Percentiles rank a stretch among this genome's conserved stretches.
Conservation (phyloP, 2,888 invertebrate genomes). For the Keiferia lycopersicella region DNA sequence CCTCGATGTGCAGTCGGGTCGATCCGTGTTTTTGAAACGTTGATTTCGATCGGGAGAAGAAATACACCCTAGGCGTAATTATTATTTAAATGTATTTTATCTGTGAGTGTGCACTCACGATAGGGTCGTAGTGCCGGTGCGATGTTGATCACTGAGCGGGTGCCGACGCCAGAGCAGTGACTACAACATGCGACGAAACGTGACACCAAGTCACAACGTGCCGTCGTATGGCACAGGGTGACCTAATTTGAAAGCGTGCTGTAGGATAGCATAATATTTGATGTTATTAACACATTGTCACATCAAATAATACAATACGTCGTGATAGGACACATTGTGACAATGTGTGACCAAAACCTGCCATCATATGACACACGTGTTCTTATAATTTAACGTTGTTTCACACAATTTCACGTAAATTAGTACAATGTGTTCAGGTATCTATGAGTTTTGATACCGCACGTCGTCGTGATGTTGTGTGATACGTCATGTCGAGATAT, state of each 20-base stretch:
- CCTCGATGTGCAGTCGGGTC: slow-evolving; percentile 77
- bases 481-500: background rate
- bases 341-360: background rate
- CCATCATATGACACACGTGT: background rate
- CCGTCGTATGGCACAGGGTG: background rate
- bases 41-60: slow-evolving; percentile 80
- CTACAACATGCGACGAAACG: slow-evolving; percentile 29
- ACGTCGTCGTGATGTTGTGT: background rate
- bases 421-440: background rate
- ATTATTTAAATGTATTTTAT: slow-evolving; percentile 75
- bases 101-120: slow-evolving; percentile 68
- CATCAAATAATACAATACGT: background rate
- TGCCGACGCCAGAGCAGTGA: slow-evolving; percentile 28
- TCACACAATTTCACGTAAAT: background rate
- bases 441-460: background rate
- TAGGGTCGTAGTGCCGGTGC: slow-evolving; percentile 73
- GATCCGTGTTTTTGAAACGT: slow-evolving; percentile 80
- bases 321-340: background rate
- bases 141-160: slow-evolving; percentile 76
- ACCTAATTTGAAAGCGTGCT: background rate
- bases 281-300: background rate
- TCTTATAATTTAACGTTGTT: background rate
- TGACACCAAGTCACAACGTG: background rate
- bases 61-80: slow-evolving; percentile 78
- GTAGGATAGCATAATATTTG: background rate